Base-by-base conservation (phyloP, 2,113 vertebrate genomes). In the Ailuropoda melanoleuca region DNA sequence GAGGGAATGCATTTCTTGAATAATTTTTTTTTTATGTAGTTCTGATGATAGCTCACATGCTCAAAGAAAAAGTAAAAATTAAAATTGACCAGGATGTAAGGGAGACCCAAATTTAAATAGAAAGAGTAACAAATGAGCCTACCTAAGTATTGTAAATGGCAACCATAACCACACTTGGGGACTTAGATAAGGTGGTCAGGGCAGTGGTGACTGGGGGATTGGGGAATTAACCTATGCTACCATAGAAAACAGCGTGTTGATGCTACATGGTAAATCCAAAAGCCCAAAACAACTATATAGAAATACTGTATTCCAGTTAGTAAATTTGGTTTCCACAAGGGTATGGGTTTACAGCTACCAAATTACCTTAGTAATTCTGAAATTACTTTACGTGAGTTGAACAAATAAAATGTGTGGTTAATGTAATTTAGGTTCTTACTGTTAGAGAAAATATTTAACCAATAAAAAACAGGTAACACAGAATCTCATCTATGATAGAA, bases 141-240 rank as follows among this genome's bases (percentile, higher is more conserved):
- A 62, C 1, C 17, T 60, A 9, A 68, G 66, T 62, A 64, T 4
- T 60, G 12, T 5, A 88, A 72, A 81, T 60, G 24, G 37, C 46
- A 68, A 78, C 8, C 19, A 29, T 29, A 60, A 13, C 8, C 13
- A 74, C 4, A 34, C 11, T 15, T 31, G 4, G 14, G 34, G 48
- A 86, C 21, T n/a, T 50, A 13, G 23, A 6, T 15, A 17, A 9
- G 34, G 13, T 18, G 8, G 4, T 74, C 6, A 37, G 10, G 24
- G 7, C 15, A 3, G 7, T 3, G 24, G 34, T 12, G 26, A 17
- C 1, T 18, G 37, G 4, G 2, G 23, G 14, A 1, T 17, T 66
- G 62, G 14, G 31, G 31, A 66, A 75, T 10, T 37, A 83, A 84
- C 11, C 53, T 48, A 58, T 48, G 12, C n/a, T 19, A 86, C n/a